Base-by-base conservation (phyloP, 2,888 invertebrate species). In the Chironomus riparius region DNA sequence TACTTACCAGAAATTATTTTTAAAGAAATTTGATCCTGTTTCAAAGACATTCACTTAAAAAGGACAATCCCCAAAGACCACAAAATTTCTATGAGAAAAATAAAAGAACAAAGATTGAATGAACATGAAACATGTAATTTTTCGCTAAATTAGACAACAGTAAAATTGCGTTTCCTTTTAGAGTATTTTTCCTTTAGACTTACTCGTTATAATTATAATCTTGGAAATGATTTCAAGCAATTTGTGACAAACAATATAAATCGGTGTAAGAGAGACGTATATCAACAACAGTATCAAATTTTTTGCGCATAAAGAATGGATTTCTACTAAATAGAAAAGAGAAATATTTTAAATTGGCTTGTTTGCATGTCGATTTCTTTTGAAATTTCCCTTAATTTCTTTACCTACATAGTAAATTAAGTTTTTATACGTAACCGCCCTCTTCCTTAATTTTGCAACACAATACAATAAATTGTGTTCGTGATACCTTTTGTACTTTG, bases 261-360 rank as follows among this genome's bases (percentile, higher is more conserved):
- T 15, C 65, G 65, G 22, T 13, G 3, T 1, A 28, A 65, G 21
- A 65, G 65, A 65, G 21, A 24, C 22, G 24, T 5, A 18, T 24
- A 68, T 47, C 61, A 74, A 74, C 68, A 68, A 62, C 74, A 74
- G 74, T 74, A 74, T 74, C 74, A 74, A 74, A 74, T 74, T 70
- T 38, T 38, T 47, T 70, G 5, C 71, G 13, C 48, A 15, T 2
- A 48, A 48, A 70, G 18, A 50, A 50, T 48, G n/a, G 10, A 47
- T n/a, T n/a, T 50, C 12, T 50, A n/a, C 15, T 50, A 50, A 15
- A 24, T 65, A 18, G 24, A n/a, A 48, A 5, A 47, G 22, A 48
- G 13, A 62, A 65, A 47, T 65, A 5, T 47, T n/a, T n/a, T 28
- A 68, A 74, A 65, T 65, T 22, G 65, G 15, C 21, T 71, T 71